A percentile compares a stretch with the other conserved stretches of the same genome.
Conservation (phyloP, 2,113 vertebrate species). For the Helogale parvula region DNA sequence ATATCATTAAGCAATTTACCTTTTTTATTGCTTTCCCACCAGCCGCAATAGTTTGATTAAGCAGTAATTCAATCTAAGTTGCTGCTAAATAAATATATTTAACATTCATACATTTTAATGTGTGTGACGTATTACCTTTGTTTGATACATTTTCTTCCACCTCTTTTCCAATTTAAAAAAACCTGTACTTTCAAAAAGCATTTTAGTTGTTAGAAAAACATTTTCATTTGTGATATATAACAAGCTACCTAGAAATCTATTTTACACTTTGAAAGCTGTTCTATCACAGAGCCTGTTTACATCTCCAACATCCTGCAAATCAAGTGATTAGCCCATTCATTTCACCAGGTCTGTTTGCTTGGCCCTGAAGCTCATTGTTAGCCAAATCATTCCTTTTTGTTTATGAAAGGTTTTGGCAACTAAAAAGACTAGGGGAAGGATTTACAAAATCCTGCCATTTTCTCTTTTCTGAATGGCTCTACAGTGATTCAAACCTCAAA, state of each 20-base stretch:
- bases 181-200: constrained; percentile 38
- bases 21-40: constrained; percentile 62
- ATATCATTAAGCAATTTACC: constrained; percentile 62
- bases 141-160: constrained; percentile 27
- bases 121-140: constrained; percentile 44
- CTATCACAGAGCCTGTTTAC: not conserved
- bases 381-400: constrained; percentile 47
- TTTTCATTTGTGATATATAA: constrained; percentile 28
- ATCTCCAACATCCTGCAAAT: constrained; percentile 60
- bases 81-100: constrained; percentile 58
- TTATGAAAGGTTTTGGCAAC: constrained; percentile 59
- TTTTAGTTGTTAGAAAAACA: constrained; percentile 32
- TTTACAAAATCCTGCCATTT: constrained; percentile 62
- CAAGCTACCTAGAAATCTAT: not conserved
- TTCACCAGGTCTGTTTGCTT: constrained; percentile 42
- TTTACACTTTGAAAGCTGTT: not conserved
- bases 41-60: constrained; percentile 73
- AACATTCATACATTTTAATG: constrained; percentile 54
- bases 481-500: constrained; percentile 49
- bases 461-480: constrained; percentile 30
- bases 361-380: constrained; percentile 64
- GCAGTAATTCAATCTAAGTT: constrained; percentile 58
- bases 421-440: constrained; percentile 56
- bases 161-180: constrained; percentile 21
- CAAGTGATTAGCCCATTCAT: constrained; percentile 41